These are phyloP conservation scores for Hylia prasina DNA, from an alignment of 2,113 vertebrate species.

Conservation along the genomic window DNA sequence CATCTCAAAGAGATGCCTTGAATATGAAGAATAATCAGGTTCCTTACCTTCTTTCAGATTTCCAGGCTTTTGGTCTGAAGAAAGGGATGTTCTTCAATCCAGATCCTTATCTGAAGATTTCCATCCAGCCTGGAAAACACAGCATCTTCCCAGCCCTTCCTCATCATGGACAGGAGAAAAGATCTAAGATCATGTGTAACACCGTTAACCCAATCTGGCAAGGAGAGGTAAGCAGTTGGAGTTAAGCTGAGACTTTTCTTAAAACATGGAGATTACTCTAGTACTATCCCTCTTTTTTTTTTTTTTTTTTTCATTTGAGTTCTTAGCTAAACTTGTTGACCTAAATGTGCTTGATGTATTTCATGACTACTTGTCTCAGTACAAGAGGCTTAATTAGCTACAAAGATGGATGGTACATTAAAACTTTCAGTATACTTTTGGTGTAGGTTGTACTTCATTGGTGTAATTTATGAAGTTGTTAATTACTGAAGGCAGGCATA, in stretches of 20 bases:
- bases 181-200: constrained; percentile 89
- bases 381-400: not conserved
- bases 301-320: not conserved
- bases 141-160: constrained; percentile 95
- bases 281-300: not conserved
- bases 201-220: constrained; percentile 94
- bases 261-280: not conserved
- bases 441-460: not conserved
- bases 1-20: not conserved
- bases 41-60: constrained; percentile 74
- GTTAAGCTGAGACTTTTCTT: not conserved
- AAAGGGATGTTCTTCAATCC: constrained; percentile 99
- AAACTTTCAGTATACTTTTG: not conserved
- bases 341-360: not conserved
- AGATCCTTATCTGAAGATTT: constrained; percentile 97
- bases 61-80: constrained; percentile 94
- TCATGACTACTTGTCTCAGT: not conserved
- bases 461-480: not conserved
- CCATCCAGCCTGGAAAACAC: constrained; percentile 96
- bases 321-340: not conserved
- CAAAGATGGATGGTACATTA: not conserved
- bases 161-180: constrained; percentile 95
- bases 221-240: constrained; percentile 80
- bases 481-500: not conserved
- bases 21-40: not conserved